Conservation (phyloP, 2,113 vertebrate species). For the Phrynosoma blainvillii region DNA sequence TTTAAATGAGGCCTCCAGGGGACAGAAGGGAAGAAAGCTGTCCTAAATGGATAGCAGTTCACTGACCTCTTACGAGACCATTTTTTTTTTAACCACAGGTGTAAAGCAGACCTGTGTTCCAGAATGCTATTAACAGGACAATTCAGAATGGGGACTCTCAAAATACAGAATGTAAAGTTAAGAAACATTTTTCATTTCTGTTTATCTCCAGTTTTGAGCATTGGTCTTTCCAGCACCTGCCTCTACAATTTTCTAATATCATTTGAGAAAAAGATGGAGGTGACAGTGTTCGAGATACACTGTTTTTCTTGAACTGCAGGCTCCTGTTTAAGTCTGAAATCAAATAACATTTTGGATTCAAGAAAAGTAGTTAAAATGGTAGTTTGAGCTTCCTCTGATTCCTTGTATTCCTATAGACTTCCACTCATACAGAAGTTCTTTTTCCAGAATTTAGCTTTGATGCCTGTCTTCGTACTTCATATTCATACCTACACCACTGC, state of each 20-base stretch:
- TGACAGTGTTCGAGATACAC: slow-evolving; percentile 48
- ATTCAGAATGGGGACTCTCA: slow-evolving; percentile 43
- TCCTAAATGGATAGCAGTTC: slow-evolving; percentile 54
- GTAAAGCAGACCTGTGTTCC: slow-evolving; percentile 60
- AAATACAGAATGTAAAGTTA: slow-evolving; percentile 61
- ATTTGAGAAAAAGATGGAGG: slow-evolving; percentile 60
- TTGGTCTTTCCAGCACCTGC: slow-evolving; percentile 48
- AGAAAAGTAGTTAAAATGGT: slow-evolving; percentile 58
- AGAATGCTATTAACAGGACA: slow-evolving; percentile 61
- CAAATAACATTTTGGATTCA: slow-evolving; percentile 60
- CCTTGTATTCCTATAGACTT: slow-evolving; percentile 40
- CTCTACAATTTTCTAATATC: slow-evolving; percentile 24
- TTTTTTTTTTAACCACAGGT: slow-evolving; percentile 61
- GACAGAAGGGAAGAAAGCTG: slow-evolving; percentile 30
- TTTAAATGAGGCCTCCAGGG: slow-evolving; percentile 57
- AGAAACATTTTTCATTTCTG: slow-evolving; percentile 35
- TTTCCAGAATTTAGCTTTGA: slow-evolving; percentile 16
- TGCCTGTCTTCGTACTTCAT: slow-evolving; percentile 1
- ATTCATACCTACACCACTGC: slow-evolving; percentile 17
- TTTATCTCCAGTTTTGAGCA: slow-evolving; percentile 47
- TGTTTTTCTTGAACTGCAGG: slow-evolving; percentile 54
- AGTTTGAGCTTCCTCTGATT: slow-evolving; percentile 47
- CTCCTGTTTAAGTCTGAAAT: slow-evolving; percentile 50
- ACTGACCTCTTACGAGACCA: slow-evolving; percentile 65
- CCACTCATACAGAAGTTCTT: slow-evolving; percentile 36